phyloP scores from a whole-genome alignment of 2,797 vertebrate genomes.

The Sus cebifrons region DNA sequence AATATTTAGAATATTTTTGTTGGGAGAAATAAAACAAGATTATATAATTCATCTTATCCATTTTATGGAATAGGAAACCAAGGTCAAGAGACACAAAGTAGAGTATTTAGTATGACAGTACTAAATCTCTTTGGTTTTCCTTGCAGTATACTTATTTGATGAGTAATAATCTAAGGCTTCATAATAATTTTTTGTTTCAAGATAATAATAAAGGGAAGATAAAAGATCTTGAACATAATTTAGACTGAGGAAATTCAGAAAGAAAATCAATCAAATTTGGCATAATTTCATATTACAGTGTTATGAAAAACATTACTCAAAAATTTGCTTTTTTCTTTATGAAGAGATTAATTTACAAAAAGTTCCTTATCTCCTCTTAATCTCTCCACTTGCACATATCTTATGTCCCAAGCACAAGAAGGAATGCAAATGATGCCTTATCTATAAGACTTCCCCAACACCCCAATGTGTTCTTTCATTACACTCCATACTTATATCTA shows the following conservation, averaged over 20 bases:
- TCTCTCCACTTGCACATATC: not conserved
- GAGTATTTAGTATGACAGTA: not conserved
- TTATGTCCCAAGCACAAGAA: not conserved
- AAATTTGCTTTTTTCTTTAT: slow-evolving; percentile 10
- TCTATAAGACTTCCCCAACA: not conserved
- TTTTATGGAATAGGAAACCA: slow-evolving; percentile 23
- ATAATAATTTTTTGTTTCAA: not conserved
- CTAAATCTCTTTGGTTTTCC: not conserved
- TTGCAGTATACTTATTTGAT: not conserved
- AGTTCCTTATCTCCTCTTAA: not conserved
- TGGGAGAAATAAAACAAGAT: slow-evolving; percentile 8
- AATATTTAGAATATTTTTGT: not conserved
- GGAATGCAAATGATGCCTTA: not conserved
- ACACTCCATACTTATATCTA: not conserved
- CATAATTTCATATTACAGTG: not conserved
- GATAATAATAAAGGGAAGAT: not conserved
- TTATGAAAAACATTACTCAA: not conserved
- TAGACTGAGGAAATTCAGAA: not conserved
- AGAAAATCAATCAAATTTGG: not conserved
- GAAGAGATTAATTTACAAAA: not conserved
- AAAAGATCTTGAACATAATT: not conserved
- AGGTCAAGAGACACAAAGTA: not conserved
- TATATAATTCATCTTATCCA: not conserved
- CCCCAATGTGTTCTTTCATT: not conserved
- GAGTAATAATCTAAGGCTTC: not conserved